Evolutionary conservation across 2,113 vertebrate species (phyloP), one percentile per base, ranked within the genome.

Genomic region (Corvus hawaiiensis): DNA sequence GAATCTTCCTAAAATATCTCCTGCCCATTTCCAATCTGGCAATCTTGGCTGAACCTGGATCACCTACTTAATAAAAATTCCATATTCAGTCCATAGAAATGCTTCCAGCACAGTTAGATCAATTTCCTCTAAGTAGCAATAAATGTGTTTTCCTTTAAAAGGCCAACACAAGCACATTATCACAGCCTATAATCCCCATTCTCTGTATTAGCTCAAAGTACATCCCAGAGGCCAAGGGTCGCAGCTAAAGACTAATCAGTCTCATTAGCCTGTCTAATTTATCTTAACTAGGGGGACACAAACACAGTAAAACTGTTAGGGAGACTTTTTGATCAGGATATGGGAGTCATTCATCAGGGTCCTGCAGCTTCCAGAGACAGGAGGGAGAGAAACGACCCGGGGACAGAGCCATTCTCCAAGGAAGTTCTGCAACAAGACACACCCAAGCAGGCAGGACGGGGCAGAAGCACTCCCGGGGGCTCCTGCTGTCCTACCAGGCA

Each of bases 81-180:
- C 98, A 98, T 97, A 98, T 98, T 98, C 98, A 96, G 98, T 99
- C 98, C 98, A 98, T 98, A 98, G 98, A 98, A 98, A 98, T 81
- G 96, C 97, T 99, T 99, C 98, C 98, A 98, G 98, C 98, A 98
- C 99, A 99, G 99, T 99, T 99, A 99, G 99, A 99, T 99, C 99
- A 99, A 99, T 99, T 99, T 99, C 98, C 98, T 99, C 98, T 99
- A 99, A 99, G 99, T 99, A 99, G 98, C 98, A 99, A 99, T 99
- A 99, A 99, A 99, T 98, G 99, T 99, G 99, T 99, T 99, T 98
- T 98, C 98, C 98, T 99, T 99, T 98, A 99, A 99, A 99, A 98
- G 98, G 98, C 98, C 98, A 98, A 97, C 98, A 98, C 93, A 97
- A 97, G 98, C 98, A 98, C 98, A 99, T 99, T 99, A 99, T 98